A percentile compares a stretch with the other conserved stretches of the same genome.
phyloP scores from a whole-genome alignment of 2,797 vertebrate species.

The Orestias chungarensis region DNA sequence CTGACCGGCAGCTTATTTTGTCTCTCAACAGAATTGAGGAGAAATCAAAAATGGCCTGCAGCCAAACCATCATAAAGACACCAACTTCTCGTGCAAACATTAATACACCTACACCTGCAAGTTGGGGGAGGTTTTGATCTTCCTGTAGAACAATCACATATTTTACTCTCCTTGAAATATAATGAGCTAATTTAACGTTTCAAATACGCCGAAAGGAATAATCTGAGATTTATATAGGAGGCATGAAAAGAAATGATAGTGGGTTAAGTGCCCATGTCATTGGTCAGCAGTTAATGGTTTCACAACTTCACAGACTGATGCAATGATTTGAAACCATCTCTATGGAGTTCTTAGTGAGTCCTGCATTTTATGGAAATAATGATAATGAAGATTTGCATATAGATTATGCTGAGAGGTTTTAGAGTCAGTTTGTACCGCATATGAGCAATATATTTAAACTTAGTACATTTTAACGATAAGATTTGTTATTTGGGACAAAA shows the following conservation, averaged over 20 bases:
- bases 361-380: conserved; percentile 17
- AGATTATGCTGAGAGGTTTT: conserved; percentile 37
- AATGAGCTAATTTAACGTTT: conserved; percentile 21
- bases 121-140: conserved; percentile 5
- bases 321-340: conserved; percentile 31
- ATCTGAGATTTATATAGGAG: conserved; percentile 11
- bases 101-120: conserved; percentile 3
- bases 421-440: conserved; percentile 17
- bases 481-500: conserved; percentile 63
- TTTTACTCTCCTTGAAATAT: conserved; percentile 16
- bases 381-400: conserved; percentile 18
- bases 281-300: conserved; percentile 31
- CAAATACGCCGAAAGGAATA: conserved; percentile 14
- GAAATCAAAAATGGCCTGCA: conserved; percentile 46
- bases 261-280: conserved; percentile 24
- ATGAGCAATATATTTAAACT: conserved; percentile 33
- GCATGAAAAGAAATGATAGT: conserved; percentile 24
- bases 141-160: neutral
- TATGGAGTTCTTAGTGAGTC: neutral
- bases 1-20: conserved; percentile 70
- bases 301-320: conserved; percentile 25
- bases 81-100: conserved; percentile 8
- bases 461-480: conserved; percentile 32
- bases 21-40: conserved; percentile 59
- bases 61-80: conserved; percentile 23